Conservation (phyloP, 2,888 invertebrate species). For the Scelioninae gen. 1 region DNA sequence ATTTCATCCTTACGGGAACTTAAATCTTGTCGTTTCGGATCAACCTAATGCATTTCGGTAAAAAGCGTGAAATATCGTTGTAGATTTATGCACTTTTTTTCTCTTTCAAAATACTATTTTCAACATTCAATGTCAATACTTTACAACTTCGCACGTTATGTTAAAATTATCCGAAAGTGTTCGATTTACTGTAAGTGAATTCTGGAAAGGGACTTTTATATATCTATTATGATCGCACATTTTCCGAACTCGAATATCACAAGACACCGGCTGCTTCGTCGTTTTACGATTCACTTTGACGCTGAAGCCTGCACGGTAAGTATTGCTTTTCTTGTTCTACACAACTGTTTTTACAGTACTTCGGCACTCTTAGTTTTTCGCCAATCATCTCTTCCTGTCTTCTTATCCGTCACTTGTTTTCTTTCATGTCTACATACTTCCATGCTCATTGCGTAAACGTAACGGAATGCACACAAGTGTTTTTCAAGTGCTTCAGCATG, state of each 20-base stretch:
- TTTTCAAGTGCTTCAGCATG: conserved; percentile 84
- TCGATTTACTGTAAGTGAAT: background rate
- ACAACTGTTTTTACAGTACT: conserved; percentile 50
- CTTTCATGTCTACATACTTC: conserved; percentile 68
- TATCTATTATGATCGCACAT: conserved; percentile 18
- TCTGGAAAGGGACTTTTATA: background rate
- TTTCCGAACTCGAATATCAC: background rate
- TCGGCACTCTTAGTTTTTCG: conserved; percentile 59
- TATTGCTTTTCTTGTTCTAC: conserved; percentile 48
- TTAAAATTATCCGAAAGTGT: background rate
- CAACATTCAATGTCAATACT: background rate
- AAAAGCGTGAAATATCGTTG: conserved; percentile 18
- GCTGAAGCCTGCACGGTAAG: conserved; percentile 44
- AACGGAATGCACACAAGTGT: conserved; percentile 84
- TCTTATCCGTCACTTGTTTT: conserved; percentile 53
- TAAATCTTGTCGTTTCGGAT: conserved; percentile 30
- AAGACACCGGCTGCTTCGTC: conserved; percentile 10
- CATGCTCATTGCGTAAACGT: conserved; percentile 78
- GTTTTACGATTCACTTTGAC: conserved; percentile 26
- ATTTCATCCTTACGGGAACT: conserved; percentile 36
- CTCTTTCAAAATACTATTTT: background rate
- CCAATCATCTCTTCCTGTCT: conserved; percentile 65
- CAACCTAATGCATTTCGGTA: conserved; percentile 38
- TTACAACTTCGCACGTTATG: background rate
- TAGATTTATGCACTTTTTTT: background rate